phyloP scores from a whole-genome alignment of 1,140 invertebrate species.

The Drosophila oshimai region DNA sequence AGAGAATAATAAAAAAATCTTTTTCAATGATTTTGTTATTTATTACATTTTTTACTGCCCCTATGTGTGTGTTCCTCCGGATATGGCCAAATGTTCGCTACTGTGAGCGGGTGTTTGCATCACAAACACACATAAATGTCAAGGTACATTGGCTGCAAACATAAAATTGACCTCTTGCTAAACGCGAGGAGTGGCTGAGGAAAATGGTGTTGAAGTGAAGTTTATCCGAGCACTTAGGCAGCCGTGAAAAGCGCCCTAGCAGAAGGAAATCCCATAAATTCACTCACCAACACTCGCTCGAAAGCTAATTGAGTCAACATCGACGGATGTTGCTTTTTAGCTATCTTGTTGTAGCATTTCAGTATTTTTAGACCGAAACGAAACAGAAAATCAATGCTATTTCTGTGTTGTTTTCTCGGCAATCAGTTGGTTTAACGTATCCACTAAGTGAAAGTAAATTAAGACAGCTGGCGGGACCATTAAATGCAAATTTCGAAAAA shows the following conservation, averaged over 20 bases:
- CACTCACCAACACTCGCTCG: neutral
- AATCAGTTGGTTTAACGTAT: slow-evolving; percentile 30
- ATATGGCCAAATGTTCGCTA: neutral
- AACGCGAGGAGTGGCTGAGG: neutral
- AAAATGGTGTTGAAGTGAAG: slow-evolving; percentile 16
- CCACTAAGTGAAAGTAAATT: slow-evolving; percentile 44
- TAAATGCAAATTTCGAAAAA: slow-evolving; percentile 35
- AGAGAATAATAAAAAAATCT: slow-evolving; percentile 34
- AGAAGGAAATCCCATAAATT: slow-evolving; percentile 52
- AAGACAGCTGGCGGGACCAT: slow-evolving; percentile 31
- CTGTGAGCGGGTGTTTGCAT: slow-evolving; percentile 4
- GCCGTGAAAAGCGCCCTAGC: too few species aligned
- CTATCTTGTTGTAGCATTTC: neutral
- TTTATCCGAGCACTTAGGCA: slow-evolving; percentile 43
- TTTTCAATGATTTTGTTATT: slow-evolving; percentile 30
- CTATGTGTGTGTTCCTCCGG: neutral
- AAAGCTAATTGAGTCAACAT: slow-evolving; percentile 65
- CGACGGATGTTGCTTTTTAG: slow-evolving; percentile 24
- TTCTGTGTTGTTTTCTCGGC: slow-evolving; percentile 26
- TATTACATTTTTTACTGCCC: neutral
- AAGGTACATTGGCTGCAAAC: slow-evolving; percentile 48
- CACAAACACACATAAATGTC: slow-evolving; percentile 46
- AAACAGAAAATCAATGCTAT: slow-evolving; percentile 59
- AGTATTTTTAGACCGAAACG: slow-evolving; percentile 56
- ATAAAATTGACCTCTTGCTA: slow-evolving; percentile 43